Conservation (phyloP, 1,140 invertebrate genomes). For the Scylla paramamosain region DNA sequence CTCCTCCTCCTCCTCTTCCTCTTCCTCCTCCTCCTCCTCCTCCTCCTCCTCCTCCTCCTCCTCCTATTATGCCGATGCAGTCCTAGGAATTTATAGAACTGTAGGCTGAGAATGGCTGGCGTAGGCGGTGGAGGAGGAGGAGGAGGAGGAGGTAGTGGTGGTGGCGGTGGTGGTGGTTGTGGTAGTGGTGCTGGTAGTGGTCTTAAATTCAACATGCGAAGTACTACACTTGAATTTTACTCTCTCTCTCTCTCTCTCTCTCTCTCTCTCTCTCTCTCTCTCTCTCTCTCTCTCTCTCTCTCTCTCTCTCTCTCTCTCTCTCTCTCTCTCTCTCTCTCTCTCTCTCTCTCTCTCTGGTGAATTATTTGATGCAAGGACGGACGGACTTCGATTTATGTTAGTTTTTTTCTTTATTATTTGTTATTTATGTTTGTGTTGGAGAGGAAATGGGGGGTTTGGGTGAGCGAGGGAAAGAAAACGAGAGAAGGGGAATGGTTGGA, state of each 20-base stretch:
- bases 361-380: background rate
- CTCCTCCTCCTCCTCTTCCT: background rate
- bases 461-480: background rate
- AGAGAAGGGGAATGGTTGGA: background rate
- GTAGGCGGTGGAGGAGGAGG: no score
- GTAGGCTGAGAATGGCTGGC: background rate
- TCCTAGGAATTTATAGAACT: background rate
- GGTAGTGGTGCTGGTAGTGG: background rate
- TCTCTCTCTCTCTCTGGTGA: background rate
- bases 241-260: background rate
- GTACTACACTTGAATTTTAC: background rate
- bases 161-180: background rate
- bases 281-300: constrained; percentile 43
- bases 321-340: background rate
- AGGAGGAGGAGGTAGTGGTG: background rate
- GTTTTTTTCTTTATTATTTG: background rate
- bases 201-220: background rate
- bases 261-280: constrained; percentile 42
- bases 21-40: background rate
- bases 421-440: background rate
- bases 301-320: constrained; percentile 28
- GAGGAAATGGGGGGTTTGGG: no score
- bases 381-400: background rate
- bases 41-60: background rate
- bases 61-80: background rate